These are phyloP conservation scores for Patella depressa DNA, from an alignment of 2,888 invertebrate genomes.

Conservation along the genomic window DNA sequence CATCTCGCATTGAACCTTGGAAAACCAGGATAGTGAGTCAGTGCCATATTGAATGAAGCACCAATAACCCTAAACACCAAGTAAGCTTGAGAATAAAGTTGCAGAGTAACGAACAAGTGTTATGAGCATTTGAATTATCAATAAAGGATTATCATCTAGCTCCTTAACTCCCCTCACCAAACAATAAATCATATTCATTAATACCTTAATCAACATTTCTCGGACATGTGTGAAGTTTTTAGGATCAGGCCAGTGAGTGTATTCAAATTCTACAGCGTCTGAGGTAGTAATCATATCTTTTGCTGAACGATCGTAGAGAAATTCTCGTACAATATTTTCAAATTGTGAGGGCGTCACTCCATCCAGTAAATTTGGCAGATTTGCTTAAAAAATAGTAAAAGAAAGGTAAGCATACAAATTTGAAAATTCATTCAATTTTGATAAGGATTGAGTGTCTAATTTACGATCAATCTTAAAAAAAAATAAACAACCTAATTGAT, in stretches of 20 bases:
- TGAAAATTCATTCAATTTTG: background rate
- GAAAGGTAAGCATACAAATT: background rate
- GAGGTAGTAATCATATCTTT: constrained; percentile 51
- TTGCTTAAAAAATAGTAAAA: constrained; percentile 46
- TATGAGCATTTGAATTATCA: no score
- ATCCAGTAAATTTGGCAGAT: constrained; percentile 53
- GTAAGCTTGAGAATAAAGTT: no score
- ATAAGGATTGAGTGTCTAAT: no score
- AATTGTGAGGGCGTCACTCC: constrained; percentile 56
- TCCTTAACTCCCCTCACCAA: no score
- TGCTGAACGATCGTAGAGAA: constrained; percentile 56
- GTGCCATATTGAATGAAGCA: no score
- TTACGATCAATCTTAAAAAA: no score
- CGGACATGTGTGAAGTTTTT: constrained; percentile 63
- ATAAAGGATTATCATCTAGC: no score
- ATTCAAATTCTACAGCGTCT: constrained; percentile 68
- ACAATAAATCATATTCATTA: constrained; percentile 23
- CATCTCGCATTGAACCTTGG: no score
- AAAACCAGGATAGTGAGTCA: no score
- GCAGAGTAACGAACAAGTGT: no score
- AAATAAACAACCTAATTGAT: background rate
- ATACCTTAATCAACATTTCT: constrained; percentile 66
- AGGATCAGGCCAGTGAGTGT: constrained; percentile 71
- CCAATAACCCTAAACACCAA: no score
- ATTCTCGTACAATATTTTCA: constrained; percentile 58